Evolutionary conservation across 1,140 invertebrate genomes (phyloP).

Genomic region (Drosophila quadrilineata): DNA sequence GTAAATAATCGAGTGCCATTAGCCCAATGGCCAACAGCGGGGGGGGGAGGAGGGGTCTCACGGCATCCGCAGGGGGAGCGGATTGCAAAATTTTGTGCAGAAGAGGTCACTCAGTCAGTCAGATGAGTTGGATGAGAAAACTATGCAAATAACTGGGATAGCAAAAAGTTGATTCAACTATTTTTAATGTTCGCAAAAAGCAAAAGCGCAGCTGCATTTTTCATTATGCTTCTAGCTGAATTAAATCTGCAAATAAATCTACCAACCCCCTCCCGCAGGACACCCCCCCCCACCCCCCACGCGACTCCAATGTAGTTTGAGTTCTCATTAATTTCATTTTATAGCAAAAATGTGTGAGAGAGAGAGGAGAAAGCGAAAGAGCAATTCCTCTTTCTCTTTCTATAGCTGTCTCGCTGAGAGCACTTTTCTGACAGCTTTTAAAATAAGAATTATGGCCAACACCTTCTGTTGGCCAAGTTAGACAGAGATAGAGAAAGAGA

Average conservation of each 20-base stretch:
- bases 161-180: slow-evolving; percentile 56
- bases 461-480: too few species aligned
- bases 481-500: too few species aligned
- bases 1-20: slow-evolving; percentile 59
- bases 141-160: slow-evolving; percentile 61
- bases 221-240: slow-evolving; percentile 53
- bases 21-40: slow-evolving; percentile 31
- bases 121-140: slow-evolving; percentile 23
- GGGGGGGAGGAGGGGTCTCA: too few species aligned
- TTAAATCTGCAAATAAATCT: slow-evolving; percentile 32
- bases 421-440: background rate
- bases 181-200: slow-evolving; percentile 46
- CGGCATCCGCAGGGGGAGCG: background rate
- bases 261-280: background rate
- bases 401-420: background rate
- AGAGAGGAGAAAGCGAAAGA: too few species aligned
- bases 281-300: background rate
- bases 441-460: background rate
- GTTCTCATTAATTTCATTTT: slow-evolving; percentile 50
- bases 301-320: slow-evolving; percentile 16
- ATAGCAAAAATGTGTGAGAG: slow-evolving; percentile 8
- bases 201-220: slow-evolving; percentile 54
- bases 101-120: background rate
- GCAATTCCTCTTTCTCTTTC: background rate
- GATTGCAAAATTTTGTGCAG: background rate